Evolutionary conservation across 2,888 invertebrate genomes (phyloP).

Genomic region (Hemicrepidius hirtus): DNA sequence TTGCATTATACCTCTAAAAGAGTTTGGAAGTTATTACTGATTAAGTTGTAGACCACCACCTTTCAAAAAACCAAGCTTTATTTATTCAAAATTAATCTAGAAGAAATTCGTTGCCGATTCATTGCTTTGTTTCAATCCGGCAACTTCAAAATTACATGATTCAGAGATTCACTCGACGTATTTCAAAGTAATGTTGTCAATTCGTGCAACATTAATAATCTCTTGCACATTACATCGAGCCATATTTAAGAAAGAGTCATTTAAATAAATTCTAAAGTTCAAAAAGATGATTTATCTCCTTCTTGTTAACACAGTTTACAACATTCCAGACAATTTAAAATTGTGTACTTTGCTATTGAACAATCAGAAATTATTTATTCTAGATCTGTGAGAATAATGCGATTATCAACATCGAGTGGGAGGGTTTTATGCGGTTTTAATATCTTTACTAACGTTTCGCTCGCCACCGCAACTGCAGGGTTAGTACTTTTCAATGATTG

Average conservation of each 20-base stretch:
- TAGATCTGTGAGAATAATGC: too few relatives aligned
- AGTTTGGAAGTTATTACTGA: conserved; percentile 21
- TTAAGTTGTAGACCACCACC: conserved; percentile 21
- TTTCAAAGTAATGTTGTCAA: background rate
- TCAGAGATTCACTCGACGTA: conserved; percentile 6
- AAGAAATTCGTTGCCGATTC: too few relatives aligned
- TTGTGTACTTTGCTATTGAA: background rate
- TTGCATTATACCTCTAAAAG: conserved; percentile 19
- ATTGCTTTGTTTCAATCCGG: background rate
- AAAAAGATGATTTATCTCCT: conserved; percentile 2
- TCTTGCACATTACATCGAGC: background rate
- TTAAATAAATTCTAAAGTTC: conserved; percentile 23
- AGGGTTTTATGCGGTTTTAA: too few relatives aligned
- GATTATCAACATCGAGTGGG: too few relatives aligned
- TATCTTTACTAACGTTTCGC: too few relatives aligned
- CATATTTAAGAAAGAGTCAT: conserved; percentile 2
- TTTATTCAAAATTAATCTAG: too few relatives aligned
- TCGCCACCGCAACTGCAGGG: too few relatives aligned
- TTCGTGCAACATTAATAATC: conserved; percentile 21
- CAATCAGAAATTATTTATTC: background rate
- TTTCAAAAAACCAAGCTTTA: background rate
- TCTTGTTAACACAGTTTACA: conserved; percentile 5
- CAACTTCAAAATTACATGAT: background rate
- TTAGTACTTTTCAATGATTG: too few relatives aligned
- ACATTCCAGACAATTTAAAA: conserved; percentile 1